phyloP scores from a whole-genome alignment of 2,888 invertebrate genomes.

The Camptogramma bilineatum region DNA sequence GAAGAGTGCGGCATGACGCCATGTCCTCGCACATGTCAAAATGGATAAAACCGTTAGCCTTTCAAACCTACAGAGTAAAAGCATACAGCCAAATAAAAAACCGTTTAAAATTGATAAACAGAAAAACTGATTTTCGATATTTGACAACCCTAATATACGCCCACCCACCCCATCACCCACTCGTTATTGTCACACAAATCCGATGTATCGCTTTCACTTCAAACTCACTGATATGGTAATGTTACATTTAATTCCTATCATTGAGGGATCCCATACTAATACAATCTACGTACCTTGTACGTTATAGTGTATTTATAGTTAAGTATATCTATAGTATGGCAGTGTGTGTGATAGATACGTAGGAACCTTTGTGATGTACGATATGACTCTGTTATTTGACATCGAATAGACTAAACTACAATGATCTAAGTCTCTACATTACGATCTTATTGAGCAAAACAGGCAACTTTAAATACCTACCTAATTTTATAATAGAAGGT shows the following conservation, averaged over 20 bases:
- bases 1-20: too few relatives aligned
- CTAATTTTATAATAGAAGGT: too few relatives aligned
- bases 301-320: not conserved
- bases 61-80: too few relatives aligned
- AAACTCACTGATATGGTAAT: constrained; percentile 80
- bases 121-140: not conserved
- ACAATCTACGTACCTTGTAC: constrained; percentile 9
- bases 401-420: not conserved
- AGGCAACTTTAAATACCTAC: not conserved
- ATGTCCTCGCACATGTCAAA: too few relatives aligned
- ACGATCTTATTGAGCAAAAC: too few relatives aligned
- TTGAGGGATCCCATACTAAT: constrained; percentile 64
- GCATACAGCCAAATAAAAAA: too few relatives aligned
- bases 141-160: constrained; percentile 38
- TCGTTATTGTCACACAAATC: constrained; percentile 78
- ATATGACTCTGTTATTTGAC: not conserved
- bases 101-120: not conserved
- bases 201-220: constrained; percentile 80
- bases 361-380: constrained; percentile 15
- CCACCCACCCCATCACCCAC: constrained; percentile 48
- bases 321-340: not conserved
- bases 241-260: constrained; percentile 80
- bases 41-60: too few relatives aligned
- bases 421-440: too few relatives aligned
- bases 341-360: constrained; percentile 7